These are phyloP conservation scores for Alosa sapidissima DNA, from an alignment of 2,797 vertebrate genomes.

Conservation along the genomic window DNA sequence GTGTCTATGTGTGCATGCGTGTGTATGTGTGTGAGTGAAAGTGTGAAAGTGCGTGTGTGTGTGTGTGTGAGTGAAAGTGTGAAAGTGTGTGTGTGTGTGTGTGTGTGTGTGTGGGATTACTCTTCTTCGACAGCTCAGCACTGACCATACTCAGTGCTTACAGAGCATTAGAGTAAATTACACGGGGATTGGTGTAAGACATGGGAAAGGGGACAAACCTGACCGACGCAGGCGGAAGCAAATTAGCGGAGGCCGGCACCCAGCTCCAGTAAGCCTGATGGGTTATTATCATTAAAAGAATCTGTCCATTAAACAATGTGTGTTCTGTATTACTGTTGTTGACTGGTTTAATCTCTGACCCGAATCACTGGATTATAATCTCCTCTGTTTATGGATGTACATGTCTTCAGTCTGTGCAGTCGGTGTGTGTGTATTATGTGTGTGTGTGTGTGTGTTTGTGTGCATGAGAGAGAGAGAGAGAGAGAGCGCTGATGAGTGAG, in stretches of 20 bases:
- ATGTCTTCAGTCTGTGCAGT: constrained; percentile 76
- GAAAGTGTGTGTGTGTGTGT: too few relatives aligned
- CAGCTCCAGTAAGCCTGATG: background rate
- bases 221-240: background rate
- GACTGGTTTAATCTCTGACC: background rate
- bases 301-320: background rate
- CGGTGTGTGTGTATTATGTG: constrained; percentile 64
- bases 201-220: background rate
- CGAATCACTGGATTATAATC: background rate
- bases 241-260: background rate
- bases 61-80: background rate
- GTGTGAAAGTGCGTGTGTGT: background rate
- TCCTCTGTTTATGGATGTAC: background rate
- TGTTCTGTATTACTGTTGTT: background rate
- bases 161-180: background rate
- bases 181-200: background rate
- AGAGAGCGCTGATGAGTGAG: too few relatives aligned
- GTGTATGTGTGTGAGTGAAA: background rate
- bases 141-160: background rate
- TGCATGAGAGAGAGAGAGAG: background rate
- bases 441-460: constrained; percentile 3
- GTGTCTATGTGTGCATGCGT: background rate
- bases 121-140: background rate
- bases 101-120: background rate
- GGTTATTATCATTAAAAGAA: background rate